Evolutionary conservation across 2,113 vertebrate species (phyloP), one percentile per base, ranked within the genome.

Genomic region (Sylvietta virens): DNA sequence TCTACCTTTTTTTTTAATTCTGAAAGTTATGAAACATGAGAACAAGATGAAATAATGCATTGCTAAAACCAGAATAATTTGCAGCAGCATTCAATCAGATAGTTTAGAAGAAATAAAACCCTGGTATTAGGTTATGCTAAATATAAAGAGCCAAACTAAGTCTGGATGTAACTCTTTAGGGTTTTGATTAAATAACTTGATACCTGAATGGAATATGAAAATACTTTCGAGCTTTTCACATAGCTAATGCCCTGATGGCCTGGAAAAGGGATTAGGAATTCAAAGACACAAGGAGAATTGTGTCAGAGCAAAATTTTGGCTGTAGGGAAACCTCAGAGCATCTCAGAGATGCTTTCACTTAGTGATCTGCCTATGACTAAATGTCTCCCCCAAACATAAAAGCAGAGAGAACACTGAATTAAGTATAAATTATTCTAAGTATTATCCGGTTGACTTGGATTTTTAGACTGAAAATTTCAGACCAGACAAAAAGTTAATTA

Each of bases 41-140:
- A 84, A 90, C 20, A 65, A 97, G 92, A 97, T 89, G 89, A 97
- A 97, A 95, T 95, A 97, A 86, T 86, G 74, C 65, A 82, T 89
- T 18, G 50, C 95, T 96, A 97, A 97, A 97, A 97, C 94, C 82
- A 91, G 88, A 95, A 96, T 97, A 95, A 97, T 97, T 97, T 97
- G 91, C 86, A 97, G 95, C 72, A 58, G 53, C 20, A 82, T 92
- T 98, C 96, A 96, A 90, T 92, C 91, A 96, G 91, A 87, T 81
- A 81, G 95, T 97, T 97, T 89, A 96, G 92, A 98, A 85, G 84
- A 94, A 95, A 77, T 90, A 97, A 97, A 96, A 60, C 91, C 73
- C 87, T 92, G 60, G 81, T 65, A 98, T 94, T 91, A 95, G 42
- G 85, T 92, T 95, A 88, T 93, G 94, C 82, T 96, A 95, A 97